Evolutionary conservation across 2,888 invertebrate species (phyloP).

Genomic region (Atherix ibis): DNA sequence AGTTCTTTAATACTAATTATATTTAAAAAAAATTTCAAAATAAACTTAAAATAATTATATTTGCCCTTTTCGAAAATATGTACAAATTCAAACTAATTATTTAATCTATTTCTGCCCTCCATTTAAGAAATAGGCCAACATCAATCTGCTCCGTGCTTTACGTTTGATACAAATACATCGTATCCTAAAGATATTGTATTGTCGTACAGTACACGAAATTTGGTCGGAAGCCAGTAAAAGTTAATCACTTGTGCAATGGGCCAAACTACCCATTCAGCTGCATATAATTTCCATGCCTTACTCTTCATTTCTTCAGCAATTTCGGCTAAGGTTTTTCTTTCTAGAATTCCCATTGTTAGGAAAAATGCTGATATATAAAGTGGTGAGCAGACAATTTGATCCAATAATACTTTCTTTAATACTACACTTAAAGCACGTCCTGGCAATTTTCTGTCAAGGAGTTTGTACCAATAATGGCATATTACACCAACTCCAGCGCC

Average conservation of each 20-base stretch:
- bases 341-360: slow-evolving; percentile 54
- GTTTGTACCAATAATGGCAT: slow-evolving; percentile 75
- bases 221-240: slow-evolving; percentile 71
- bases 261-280: slow-evolving; percentile 85
- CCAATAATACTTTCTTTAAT: slow-evolving; percentile 61
- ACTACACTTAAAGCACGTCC: slow-evolving; percentile 50
- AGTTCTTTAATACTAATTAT: too few species aligned
- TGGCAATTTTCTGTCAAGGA: slow-evolving; percentile 54
- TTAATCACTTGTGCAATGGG: slow-evolving; percentile 87
- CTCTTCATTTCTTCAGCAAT: slow-evolving; percentile 49
- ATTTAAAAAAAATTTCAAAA: too few species aligned
- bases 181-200: slow-evolving; percentile 72
- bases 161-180: slow-evolving; percentile 69
- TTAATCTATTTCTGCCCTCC: too few species aligned
- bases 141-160: too few species aligned
- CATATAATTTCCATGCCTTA: slow-evolving; percentile 64
- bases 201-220: slow-evolving; percentile 73
- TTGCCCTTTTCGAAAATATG: too few species aligned
- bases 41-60: too few species aligned
- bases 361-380: slow-evolving; percentile 63
- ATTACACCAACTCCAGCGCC: slow-evolving; percentile 63
- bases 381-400: slow-evolving; percentile 75
- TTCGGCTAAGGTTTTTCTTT: slow-evolving; percentile 42
- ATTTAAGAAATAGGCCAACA: too few species aligned
- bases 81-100: too few species aligned